Evolutionary conservation across 2,797 vertebrate genomes (phyloP).

Genomic region (Anguilla pacifica): DNA sequence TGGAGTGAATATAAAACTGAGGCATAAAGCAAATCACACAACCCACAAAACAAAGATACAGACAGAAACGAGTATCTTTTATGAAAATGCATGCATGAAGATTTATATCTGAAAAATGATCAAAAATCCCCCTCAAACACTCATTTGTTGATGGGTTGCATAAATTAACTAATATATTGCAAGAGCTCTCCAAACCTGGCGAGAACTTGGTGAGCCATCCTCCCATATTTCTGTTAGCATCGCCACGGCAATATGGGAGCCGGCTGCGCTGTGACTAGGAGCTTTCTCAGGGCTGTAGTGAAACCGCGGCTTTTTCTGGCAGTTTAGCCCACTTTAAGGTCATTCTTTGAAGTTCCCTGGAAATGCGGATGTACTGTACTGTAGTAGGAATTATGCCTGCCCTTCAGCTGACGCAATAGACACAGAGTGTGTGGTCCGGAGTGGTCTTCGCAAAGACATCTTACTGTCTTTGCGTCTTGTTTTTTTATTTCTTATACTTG

Average conservation of each 20-base stretch:
- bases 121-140: neutral
- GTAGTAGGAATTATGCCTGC: conserved; percentile 59
- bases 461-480: conserved; percentile 21
- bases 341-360: conserved; percentile 23
- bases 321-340: conserved; percentile 47
- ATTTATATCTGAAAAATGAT: neutral
- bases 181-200: neutral
- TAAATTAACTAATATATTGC: neutral
- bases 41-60: neutral
- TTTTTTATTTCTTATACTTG: neutral
- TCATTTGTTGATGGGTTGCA: neutral
- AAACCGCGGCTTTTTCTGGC: conserved; percentile 27
- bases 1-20: neutral
- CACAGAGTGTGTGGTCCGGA: conserved; percentile 49
- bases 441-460: conserved; percentile 24
- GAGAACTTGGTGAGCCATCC: neutral
- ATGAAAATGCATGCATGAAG: neutral
- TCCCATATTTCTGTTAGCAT: neutral
- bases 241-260: neutral
- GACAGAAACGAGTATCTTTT: neutral
- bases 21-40: neutral
- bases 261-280: neutral
- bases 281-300: neutral
- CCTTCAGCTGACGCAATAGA: conserved; percentile 61
- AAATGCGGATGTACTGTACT: conserved; percentile 40